phyloP scores from a whole-genome alignment of 2,888 invertebrate genomes.

The Yponomeuta evonymella region DNA sequence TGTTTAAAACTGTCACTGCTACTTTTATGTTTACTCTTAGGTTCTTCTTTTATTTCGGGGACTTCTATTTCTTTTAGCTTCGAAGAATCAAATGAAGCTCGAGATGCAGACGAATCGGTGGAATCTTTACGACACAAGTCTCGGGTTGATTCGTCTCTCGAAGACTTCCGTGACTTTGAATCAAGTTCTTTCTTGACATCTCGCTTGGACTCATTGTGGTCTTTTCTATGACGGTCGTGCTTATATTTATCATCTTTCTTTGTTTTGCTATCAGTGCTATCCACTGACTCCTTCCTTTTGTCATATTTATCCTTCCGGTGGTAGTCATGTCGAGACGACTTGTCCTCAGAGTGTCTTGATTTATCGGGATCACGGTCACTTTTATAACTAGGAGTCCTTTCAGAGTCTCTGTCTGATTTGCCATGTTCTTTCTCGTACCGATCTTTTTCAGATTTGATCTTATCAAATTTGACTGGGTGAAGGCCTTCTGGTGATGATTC shows the following conservation, averaged over 20 bases:
- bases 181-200: constrained; percentile 66
- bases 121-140: constrained; percentile 69
- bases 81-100: constrained; percentile 61
- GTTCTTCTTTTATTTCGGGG: constrained; percentile 56
- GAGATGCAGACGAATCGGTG: constrained; percentile 66
- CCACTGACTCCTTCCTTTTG: constrained; percentile 48
- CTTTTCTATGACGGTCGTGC: constrained; percentile 59
- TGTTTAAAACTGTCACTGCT: constrained; percentile 67
- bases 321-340: constrained; percentile 64
- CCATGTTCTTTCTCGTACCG: constrained; percentile 10
- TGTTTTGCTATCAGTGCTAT: constrained; percentile 40
- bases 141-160: constrained; percentile 59
- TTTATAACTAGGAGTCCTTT: constrained; percentile 44
- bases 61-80: constrained; percentile 57
- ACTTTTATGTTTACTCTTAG: constrained; percentile 48
- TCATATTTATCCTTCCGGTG: constrained; percentile 66
- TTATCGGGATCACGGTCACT: constrained; percentile 48
- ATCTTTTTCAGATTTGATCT: constrained; percentile 43
- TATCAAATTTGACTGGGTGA: constrained; percentile 37
- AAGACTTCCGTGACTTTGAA: constrained; percentile 56
- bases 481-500: constrained; percentile 37
- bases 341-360: constrained; percentile 51
- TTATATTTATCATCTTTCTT: constrained; percentile 72
- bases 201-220: constrained; percentile 49
- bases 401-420: constrained; percentile 38